Evolutionary conservation across 2,888 invertebrate genomes (phyloP).

Genomic region (Drosophila kanekoi): DNA sequence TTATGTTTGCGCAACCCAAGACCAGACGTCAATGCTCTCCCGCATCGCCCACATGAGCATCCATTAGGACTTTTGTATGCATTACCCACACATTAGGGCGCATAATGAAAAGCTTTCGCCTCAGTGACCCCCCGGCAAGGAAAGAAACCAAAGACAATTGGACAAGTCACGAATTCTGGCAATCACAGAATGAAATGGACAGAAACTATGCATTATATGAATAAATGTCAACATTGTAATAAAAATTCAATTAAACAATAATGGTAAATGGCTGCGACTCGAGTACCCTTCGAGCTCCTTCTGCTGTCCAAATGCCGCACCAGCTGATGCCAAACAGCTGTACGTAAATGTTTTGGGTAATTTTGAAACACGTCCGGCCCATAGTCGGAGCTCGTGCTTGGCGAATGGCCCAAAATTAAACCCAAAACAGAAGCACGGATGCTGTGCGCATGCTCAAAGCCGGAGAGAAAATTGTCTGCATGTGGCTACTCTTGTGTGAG

Average conservation of each 20-base stretch:
- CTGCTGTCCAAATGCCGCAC: background rate
- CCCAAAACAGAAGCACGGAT: conserved; percentile 59
- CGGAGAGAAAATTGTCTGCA: background rate
- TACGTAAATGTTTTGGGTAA: conserved; percentile 72
- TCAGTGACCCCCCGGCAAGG: background rate
- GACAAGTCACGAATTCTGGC: too few species aligned
- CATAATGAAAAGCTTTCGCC: conserved; percentile 62
- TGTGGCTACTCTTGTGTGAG: background rate
- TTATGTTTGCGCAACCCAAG: conserved; percentile 2
- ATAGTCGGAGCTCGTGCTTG: background rate
- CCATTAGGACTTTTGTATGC: conserved; percentile 38
- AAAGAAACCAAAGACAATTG: too few species aligned
- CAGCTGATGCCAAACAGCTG: conserved; percentile 71
- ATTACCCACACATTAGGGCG: conserved; percentile 67
- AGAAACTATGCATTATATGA: background rate
- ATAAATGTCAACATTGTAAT: conserved; percentile 17
- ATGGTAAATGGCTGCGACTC: too few species aligned
- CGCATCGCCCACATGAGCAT: conserved; percentile 6
- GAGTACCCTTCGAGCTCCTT: too few species aligned
- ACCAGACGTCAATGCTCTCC: conserved; percentile 36
- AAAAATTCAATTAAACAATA: background rate
- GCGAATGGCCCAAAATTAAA: conserved; percentile 48
- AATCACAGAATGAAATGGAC: background rate
- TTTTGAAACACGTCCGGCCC: conserved; percentile 33
- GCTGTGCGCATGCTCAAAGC: conserved; percentile 68